A percentile compares a stretch with the other conserved stretches of the same genome.
phyloP scores from a whole-genome alignment of 2,888 invertebrate species.

The Noctua comes region DNA sequence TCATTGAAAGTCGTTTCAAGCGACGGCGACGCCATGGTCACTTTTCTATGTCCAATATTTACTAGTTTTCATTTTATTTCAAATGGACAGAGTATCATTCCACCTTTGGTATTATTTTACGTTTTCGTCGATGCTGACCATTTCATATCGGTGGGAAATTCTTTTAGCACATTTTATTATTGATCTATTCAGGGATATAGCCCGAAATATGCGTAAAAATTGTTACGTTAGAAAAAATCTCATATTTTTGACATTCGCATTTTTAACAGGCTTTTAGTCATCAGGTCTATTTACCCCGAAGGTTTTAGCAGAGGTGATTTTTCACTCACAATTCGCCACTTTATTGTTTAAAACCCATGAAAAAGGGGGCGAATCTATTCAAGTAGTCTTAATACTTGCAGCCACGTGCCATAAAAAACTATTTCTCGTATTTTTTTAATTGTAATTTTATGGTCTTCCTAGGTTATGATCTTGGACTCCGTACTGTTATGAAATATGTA shows the following conservation, averaged over 20 bases:
- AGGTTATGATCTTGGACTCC: not conserved
- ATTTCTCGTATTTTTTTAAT: no score
- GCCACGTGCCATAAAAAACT: not conserved
- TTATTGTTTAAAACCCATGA: not conserved
- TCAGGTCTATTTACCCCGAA: not conserved
- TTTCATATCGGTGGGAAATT: not conserved
- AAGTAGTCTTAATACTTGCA: not conserved
- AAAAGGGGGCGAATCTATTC: not conserved
- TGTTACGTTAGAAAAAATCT: not conserved
- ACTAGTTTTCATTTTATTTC: not conserved
- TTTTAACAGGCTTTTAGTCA: not conserved
- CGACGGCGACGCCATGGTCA: not conserved
- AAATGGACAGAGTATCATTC: not conserved
- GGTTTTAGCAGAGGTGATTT: not conserved
- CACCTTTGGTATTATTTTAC: not conserved
- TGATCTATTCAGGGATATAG: not conserved
- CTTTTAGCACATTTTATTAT: not conserved
- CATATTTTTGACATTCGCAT: not conserved
- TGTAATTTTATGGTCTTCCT: no score
- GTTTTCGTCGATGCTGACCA: not conserved
- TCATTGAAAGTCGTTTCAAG: not conserved
- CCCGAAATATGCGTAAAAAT: not conserved
- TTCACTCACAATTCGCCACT: not conserved
- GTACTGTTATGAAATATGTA: not conserved
- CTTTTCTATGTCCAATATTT: not conserved